These are phyloP conservation scores for Knipowitschia caucasica DNA, from an alignment of 2,797 vertebrate species.

Conservation along the genomic window DNA sequence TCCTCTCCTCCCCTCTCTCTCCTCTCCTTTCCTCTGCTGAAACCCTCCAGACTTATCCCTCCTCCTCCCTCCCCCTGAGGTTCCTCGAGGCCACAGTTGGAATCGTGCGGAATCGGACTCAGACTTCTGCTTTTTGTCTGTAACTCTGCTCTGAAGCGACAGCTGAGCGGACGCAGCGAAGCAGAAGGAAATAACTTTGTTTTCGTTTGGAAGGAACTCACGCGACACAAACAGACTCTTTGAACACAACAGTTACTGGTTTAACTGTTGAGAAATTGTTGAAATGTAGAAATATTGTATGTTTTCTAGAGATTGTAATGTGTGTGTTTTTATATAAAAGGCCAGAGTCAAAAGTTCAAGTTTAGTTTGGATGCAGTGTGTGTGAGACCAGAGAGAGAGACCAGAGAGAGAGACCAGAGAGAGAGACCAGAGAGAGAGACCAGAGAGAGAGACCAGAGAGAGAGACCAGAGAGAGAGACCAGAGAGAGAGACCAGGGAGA, in stretches of 20 bases:
- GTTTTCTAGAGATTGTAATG: slow-evolving; percentile 1
- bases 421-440: too few relatives aligned
- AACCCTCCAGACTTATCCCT: too few relatives aligned
- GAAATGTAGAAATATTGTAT: slow-evolving; percentile 60
- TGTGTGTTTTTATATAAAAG: background rate
- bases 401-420: too few relatives aligned
- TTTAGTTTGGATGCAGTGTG: background rate
- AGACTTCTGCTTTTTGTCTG: slow-evolving; percentile 50
- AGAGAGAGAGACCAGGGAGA: too few relatives aligned
- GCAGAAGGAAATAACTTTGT: slow-evolving; percentile 33
- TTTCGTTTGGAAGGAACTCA: background rate
- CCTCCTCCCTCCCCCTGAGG: too few relatives aligned
- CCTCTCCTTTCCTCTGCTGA: too few relatives aligned
- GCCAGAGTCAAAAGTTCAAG: background rate
- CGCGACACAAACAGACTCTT: slow-evolving; percentile 2
- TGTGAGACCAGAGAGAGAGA: too few relatives aligned
- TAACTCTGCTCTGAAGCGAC: slow-evolving; percentile 9
- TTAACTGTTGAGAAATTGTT: slow-evolving; percentile 75
- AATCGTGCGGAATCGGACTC: slow-evolving; percentile 17
- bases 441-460: too few relatives aligned
- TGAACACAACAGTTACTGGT: slow-evolving; percentile 80
- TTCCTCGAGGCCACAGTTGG: too few relatives aligned
- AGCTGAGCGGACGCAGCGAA: slow-evolving; percentile 29
- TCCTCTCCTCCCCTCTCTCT: too few relatives aligned
- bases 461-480: too few relatives aligned